Base-by-base conservation (phyloP, 2,888 invertebrate genomes). In the Ophion obscuratus region DNA sequence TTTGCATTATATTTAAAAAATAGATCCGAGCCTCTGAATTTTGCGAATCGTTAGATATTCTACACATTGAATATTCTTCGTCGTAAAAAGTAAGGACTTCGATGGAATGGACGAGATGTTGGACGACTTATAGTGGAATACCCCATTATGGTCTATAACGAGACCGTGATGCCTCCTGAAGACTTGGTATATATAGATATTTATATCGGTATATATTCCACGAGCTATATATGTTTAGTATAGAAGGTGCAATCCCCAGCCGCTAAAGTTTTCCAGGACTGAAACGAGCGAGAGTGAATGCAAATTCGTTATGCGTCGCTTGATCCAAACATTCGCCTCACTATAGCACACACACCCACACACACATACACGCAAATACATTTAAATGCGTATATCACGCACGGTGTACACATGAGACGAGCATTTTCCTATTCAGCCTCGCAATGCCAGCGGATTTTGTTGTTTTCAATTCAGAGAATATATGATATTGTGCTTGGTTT, bases 281-380 rank as follows among this genome's bases (percentile, higher is more conserved):
- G 27, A 79, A 82, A 71, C 64, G 59, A 76, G 61, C 68, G 59
- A 47, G 57, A 67, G 57, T 73, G 76, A 71, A 83, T 79, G 75
- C 59, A 79, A 82, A 76, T 80, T 82, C 59, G 64, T 82, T 78
- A 81, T 74, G 62, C 77, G 31, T 62, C 84, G 47, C 59, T 75
- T 57, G 68, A 81, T 67, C 67, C 62, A 62, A 74, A 82, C 81
- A 75, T 79, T 75, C 71, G 47, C 31, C n/a, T 36, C 70, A 53
- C 71, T 47, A 14, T 11, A 59, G 44, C 36, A 11, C 17, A 40
- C 14, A 31, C 53, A 61, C 24, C 27, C 40, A 24, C 20, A 9
- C 40, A 40, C 0, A 31, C 24, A 1, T 57, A 59, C n/a, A 40
- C 36, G 10, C 20, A 24, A 17, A 53, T 64, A 47, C 40, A 47